Evolutionary conservation across 1,140 invertebrate species (phyloP).

Genomic region (Rhizoglyphus robini): DNA sequence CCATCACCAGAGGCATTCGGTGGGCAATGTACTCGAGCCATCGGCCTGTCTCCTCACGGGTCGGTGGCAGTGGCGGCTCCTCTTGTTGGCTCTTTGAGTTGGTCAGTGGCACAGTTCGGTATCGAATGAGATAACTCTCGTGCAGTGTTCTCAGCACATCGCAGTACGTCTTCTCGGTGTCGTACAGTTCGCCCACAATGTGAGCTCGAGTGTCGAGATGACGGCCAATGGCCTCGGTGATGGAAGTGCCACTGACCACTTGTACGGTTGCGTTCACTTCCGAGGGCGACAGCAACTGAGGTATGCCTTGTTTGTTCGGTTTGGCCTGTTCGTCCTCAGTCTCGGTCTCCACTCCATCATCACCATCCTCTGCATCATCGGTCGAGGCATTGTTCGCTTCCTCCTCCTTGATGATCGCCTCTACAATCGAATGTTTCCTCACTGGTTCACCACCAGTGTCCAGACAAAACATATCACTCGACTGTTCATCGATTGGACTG

Average conservation of each 20-base stretch:
- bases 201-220: slow-evolving; percentile 69
- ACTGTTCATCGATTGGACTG: neutral
- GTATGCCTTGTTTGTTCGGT: too few relatives aligned
- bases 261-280: neutral
- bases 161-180: slow-evolving; percentile 84
- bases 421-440: neutral
- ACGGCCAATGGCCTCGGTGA: slow-evolving; percentile 9
- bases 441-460: neutral
- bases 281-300: neutral
- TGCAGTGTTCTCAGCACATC: slow-evolving; percentile 70
- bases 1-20: slow-evolving; percentile 71
- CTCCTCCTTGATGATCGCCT: too few relatives aligned
- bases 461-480: neutral
- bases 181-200: slow-evolving; percentile 79
- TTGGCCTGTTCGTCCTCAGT: too few relatives aligned
- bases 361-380: too few relatives aligned
- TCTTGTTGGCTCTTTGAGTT: neutral
- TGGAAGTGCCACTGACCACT: neutral
- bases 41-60: slow-evolving; percentile 15
- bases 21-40: slow-evolving; percentile 35
- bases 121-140: neutral
- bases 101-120: neutral
- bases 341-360: too few relatives aligned
- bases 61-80: neutral
- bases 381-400: too few relatives aligned